Base-by-base conservation (phyloP, 2,888 invertebrate species). In the Archips xylosteana region DNA sequence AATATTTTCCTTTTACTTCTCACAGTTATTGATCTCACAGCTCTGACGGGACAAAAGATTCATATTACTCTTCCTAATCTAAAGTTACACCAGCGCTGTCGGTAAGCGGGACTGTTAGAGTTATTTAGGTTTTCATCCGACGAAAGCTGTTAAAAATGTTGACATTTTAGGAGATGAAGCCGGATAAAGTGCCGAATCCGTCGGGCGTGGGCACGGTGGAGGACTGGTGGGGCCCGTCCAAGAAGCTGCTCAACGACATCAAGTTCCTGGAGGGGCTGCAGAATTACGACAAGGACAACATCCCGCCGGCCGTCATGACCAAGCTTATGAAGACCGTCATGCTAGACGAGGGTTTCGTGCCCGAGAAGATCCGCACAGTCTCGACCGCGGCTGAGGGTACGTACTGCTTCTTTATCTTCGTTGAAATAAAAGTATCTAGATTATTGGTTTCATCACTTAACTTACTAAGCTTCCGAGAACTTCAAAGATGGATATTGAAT, bases 171-270 rank as follows among this genome's bases (percentile, higher is more conserved):
- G 98, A 97, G 78, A 95, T 98, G 8, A 99, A 99, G 92, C 97
- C 99, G 0, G 98, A 99, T 79, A 96, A 97, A 83, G 92, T 98
- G 51, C 97, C 97, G 0, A 97, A 97, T 85, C 97, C 98, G 0
- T 96, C 96, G 23, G 98, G 98, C 0, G 96, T 97, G 9, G 98
- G 98, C 3, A 97, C 97, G 76, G 88, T 97, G 1, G 99, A 99
- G 78, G 99, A 99, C 86, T 99, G 96, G 85, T 99, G 99, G 99
- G 97, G 97, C 0, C 96, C 98, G 0, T 98, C 99, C 0, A 97
- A 98, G 84, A 97, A 97, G 86, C 89, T 98, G 23, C 94, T 99
- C 2, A 97, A 98, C 75, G 99, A 99, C 86, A 97, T 98, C 79
- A 98, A 97, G 85, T 99, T 99, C 86, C 90, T 99, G 70, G 98